Base-by-base conservation (phyloP, 2,888 invertebrate genomes). In the Pogonocherus hispidulus region DNA sequence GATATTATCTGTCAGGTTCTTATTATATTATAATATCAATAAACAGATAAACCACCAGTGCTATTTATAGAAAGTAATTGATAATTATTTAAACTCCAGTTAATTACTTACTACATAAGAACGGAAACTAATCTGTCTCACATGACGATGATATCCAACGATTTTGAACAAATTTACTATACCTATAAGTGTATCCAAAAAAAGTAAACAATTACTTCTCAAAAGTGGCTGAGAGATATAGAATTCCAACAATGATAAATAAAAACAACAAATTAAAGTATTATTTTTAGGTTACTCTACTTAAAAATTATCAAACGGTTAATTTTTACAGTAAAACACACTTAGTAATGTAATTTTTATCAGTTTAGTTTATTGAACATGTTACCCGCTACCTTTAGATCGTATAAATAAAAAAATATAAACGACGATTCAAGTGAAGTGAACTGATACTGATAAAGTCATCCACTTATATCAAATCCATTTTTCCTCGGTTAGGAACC, bases 21-120 rank as follows among this genome's bases (percentile, higher is more conserved):
- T 59, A 59, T 59, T 59, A 27, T 32, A 59, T 59, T 59, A 59
- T 59, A 59, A 32, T 59, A 59, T 44, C 47, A 46, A 59, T 59
- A 59, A 41, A 59, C 47, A 59, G 59, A 59, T 59, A 59, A 59
- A 59, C 59, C 59, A 27, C 19, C 27, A 18, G 32, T 32, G 23
- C 35, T 59, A 59, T 59, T 59, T 59, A 32, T 59, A 59, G 59
- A 49, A 27, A 18, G 32, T 59, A 59, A 59, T 59, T 59, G 47
- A 49, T 32, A 59, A 59, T 27, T 59, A 59, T 47, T 47, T 59
- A 59, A 23, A 59, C 47, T 27, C n/a, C 46, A 18, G 16, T 59
- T 22, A 27, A 32, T 52, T 27, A 32, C 32, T 35, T 52, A 32
- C 32, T 52, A 41, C 8, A 27, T 41, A 41, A 41, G 41, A 41